Evolutionary conservation across 2,113 vertebrate species (phyloP), one percentile per base, ranked within the genome.

Genomic region (Meriones unguiculatus): DNA sequence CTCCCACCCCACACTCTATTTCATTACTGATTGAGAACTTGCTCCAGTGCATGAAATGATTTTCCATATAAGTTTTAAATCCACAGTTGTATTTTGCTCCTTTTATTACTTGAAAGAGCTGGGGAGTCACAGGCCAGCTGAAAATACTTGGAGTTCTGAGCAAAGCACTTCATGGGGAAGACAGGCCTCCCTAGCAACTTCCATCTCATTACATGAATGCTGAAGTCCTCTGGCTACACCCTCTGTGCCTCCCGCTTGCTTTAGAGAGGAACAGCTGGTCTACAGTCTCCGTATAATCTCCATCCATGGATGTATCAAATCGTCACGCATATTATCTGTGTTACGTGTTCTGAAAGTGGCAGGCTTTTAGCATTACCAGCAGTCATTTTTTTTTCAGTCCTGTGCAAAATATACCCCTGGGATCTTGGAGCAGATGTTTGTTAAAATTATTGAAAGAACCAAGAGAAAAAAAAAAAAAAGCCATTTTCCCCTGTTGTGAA

Each of bases 341-440:
- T 46, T 80, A 96, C 41, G 28, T 78, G 95, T 89, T 95, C 80
- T 85, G 87, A 97, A 95, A 90, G 65, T 87, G 96, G 91, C 90
- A 84, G 86, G 10, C 81, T 97, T 96, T 95, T 96, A 97, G 97
- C 76, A 96, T 94, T 86, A 86, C 86, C 93, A 82, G 64, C 87
- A 96, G 93, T 87, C 70, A 96, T 89, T 98, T 98, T 95, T 89
- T 98, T 98, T 95, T 97, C 94, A 97, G 92, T 62, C 41, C 73
- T 91, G 67, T 94, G 69, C 87, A 96, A 97, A 98, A 97, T 89
- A 18, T 69, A 59, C 38, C 87, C 32, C 24, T 94, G 89, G 95
- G 70, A 97, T 24, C 25, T 95, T 88, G 96, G 92, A 97, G 65
- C 94, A 98, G 93, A 98, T 98, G 82, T 98, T 93, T 97, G 95